phyloP scores from a whole-genome alignment of 2,797 vertebrate genomes.

The Galago senegalensis region DNA sequence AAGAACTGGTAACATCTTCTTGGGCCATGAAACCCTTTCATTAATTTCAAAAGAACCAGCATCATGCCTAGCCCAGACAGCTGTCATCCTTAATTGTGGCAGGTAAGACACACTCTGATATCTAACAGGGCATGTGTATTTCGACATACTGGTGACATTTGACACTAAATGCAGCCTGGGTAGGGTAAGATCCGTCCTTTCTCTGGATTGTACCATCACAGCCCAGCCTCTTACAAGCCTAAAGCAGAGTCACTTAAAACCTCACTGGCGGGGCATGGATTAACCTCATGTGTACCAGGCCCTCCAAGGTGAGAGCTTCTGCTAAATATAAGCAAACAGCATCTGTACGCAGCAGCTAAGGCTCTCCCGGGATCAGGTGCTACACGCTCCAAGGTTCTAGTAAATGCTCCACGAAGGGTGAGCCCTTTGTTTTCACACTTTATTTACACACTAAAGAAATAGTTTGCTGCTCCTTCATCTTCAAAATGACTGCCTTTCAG shows the following conservation, averaged over 20 bases:
- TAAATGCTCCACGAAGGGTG: background rate
- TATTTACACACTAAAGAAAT: conserved; percentile 50
- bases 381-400: fast-evolving
- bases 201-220: fast-evolving
- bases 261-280: fast-evolving
- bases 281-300: fast-evolving
- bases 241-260: fast-evolving
- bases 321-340: background rate
- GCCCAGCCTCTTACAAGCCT: background rate
- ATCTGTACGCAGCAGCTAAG: fast-evolving
- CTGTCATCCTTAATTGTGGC: fast-evolving
- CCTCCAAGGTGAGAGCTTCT: no score
- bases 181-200: fast-evolving
- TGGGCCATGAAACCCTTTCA: background rate
- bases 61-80: background rate
- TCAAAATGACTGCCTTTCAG: conserved; percentile 57
- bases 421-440: background rate
- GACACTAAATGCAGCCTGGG: background rate
- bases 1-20: background rate
- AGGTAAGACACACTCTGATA: background rate
- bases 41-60: background rate
- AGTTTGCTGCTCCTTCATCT: background rate
- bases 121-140: fast-evolving
- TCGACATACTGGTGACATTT: background rate
- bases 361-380: no score